Base-by-base conservation (phyloP, 92 coral and sea anemone genomes). In the Heteractis magnifica region DNA sequence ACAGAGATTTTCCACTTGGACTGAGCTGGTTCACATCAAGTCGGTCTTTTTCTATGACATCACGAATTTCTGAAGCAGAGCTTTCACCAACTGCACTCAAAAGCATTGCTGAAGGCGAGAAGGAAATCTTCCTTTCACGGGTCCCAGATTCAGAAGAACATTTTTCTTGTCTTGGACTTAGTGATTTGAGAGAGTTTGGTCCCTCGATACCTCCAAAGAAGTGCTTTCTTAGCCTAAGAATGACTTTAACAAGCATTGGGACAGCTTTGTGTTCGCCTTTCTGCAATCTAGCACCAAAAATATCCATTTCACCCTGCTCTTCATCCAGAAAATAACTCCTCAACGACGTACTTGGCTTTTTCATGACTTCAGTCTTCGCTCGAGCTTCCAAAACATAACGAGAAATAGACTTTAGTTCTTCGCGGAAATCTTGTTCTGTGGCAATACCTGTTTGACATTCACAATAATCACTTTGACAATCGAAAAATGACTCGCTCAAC, bases 361-460 rank as follows among this genome's bases (percentile, higher is more conserved):
- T 71, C 49, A 12, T 50, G 10, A 85, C 60, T 44, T 79, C 78
- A 9, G 86, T 78, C 53, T 86, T 88, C 51, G 72, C 84, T 8
- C 93, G 89, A 50, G 79, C 88, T 19, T 88, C 87, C 53, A 94
- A 76, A 56, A 94, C 95, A 51, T 86, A 87, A n/a, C 82, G 89
- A 49, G 98, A 94, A 14, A 88, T 88, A 8, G 90, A 82, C 49
- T 94, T 94, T 6, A 94, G 87, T 80, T 94, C 98, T 65, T 91
- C 95, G 23, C 87, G 89, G 72, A 94, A 94, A 77, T 94, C 95
- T 48, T 89, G 87, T 52, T 75, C 85, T 14, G 93, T 85, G 9
- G 91, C 73, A 10, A 94, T 91, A 41, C 98, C 98, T 14, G 98
- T 94, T 52, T 94, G 98, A 60, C 98, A 94, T 49, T 91, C 93